Percentiles rank a stretch among this genome's conserved stretches.
phyloP scores from a whole-genome alignment of 2,113 vertebrate species.

The Oreochromis niloticus region DNA sequence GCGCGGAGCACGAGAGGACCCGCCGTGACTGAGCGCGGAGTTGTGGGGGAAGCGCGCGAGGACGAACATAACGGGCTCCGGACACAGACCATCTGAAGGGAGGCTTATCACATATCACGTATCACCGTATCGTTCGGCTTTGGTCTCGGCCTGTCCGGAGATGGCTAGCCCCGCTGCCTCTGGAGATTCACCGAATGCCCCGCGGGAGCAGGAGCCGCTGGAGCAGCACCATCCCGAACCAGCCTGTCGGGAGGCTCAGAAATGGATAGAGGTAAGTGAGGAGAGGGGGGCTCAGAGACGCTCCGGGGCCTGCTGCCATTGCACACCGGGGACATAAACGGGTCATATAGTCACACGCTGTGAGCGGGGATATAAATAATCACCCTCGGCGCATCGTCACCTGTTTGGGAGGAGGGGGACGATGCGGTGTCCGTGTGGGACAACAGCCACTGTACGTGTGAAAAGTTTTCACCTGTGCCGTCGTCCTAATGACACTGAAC shows the following conservation, averaged over 20 bases:
- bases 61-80: constrained; percentile 18
- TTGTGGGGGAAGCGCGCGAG: neutral
- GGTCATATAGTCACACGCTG: neutral
- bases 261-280: constrained; percentile 89
- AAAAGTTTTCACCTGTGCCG: constrained; percentile 28
- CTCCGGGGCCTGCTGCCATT: neutral
- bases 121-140: neutral
- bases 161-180: constrained; percentile 79
- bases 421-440: constrained; percentile 16
- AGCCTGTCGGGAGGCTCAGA: constrained; percentile 86
- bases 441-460: neutral
- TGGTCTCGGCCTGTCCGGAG: constrained; percentile 11
- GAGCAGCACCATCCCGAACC: constrained; percentile 74
- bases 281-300: neutral
- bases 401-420: constrained; percentile 20
- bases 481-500: neutral
- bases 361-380: constrained; percentile 47
- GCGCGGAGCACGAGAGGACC: neutral
- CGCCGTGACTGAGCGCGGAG: neutral
- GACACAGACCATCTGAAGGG: neutral
- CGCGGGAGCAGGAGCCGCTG: constrained; percentile 6
- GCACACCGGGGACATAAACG: neutral
- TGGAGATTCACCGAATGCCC: constrained; percentile 4
- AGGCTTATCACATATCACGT: neutral
- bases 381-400: constrained; percentile 34